Evolutionary conservation across 1,140 invertebrate genomes (phyloP).

Genomic region (Drosophila kanapiae): DNA sequence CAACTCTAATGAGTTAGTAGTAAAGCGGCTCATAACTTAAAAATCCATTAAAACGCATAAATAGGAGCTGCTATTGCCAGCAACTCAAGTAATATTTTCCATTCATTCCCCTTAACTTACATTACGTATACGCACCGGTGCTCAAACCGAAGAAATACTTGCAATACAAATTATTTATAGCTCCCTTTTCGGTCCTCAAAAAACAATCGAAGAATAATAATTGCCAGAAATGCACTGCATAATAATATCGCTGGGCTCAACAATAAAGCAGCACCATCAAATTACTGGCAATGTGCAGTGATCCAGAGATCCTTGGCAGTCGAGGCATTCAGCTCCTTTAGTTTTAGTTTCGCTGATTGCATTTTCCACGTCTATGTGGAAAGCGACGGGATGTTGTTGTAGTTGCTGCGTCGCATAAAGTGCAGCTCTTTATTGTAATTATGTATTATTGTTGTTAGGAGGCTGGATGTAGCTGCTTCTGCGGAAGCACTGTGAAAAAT

Average conservation of each 20-base stretch:
- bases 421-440: conserved; percentile 66
- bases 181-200: not conserved
- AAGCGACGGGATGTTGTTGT: conserved; percentile 23
- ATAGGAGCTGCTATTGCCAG: too few relatives aligned
- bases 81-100: not conserved
- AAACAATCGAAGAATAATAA: conserved; percentile 19
- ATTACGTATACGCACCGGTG: conserved; percentile 44
- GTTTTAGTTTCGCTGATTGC: conserved; percentile 66
- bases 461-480: conserved; percentile 15
- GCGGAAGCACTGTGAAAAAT: not conserved
- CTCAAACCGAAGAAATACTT: not conserved
- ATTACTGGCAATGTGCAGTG: conserved; percentile 39
- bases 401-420: conserved; percentile 57
- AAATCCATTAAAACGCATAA: too few relatives aligned
- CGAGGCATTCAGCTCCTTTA: conserved; percentile 35
- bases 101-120: not conserved
- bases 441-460: conserved; percentile 64
- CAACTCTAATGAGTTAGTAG: too few relatives aligned
- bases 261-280: conserved; percentile 37
- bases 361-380: conserved; percentile 35
- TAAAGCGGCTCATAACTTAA: too few relatives aligned
- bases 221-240: conserved; percentile 30
- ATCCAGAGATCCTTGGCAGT: conserved; percentile 27
- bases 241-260: conserved; percentile 14
- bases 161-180: conserved; percentile 8